Evolutionary conservation across 2,888 invertebrate species (phyloP), one percentile per base, ranked within the genome.

Genomic region (Epinotia brunnichana): DNA sequence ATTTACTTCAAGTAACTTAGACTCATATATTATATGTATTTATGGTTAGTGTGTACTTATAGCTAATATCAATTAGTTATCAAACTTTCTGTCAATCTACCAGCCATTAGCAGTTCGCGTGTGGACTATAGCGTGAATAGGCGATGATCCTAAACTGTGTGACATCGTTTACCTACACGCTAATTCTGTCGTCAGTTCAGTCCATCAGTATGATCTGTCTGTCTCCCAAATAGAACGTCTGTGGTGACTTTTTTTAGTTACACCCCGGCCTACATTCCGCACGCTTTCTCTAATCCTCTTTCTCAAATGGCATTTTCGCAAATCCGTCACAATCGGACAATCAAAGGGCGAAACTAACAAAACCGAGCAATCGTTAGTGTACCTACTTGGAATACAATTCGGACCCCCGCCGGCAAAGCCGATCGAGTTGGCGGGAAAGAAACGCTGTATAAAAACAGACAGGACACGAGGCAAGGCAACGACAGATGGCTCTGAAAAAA

Each of bases 251-350:
- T 80, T 77, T 79, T 77, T 78, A 78, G 78, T 79, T 78, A 77
- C 78, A 81, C 75, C 79, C 77, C 78, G 74, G 73, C 59, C 77
- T 73, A 82, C 83, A 83, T 81, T 81, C 76, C 77, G 77, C 74
- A 67, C 68, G 76, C 73, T 75, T 76, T 76, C 74, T 64, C 73
- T 74, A 76, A 78, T 76, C 77, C 90, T 80, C 87, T 89, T 87
- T 87, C 78, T 83, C 83, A 83, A 86, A 87, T 84, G 83, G 83
- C 82, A 80, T 82, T 84, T 82, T 81, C 87, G 85, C 88, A 89
- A 88, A 90, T 89, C 89, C 87, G 85, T 88, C 87, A 87, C 88
- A 89, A 88, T 90, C 86, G 87, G 89, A 90, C 91, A 90, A 90
- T 90, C 89, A 87, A 88, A 88, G 83, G 78, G 78, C 85, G 86